Evolutionary conservation across 1,140 invertebrate species (phyloP).

Genomic region (Euglossa dilemma): DNA sequence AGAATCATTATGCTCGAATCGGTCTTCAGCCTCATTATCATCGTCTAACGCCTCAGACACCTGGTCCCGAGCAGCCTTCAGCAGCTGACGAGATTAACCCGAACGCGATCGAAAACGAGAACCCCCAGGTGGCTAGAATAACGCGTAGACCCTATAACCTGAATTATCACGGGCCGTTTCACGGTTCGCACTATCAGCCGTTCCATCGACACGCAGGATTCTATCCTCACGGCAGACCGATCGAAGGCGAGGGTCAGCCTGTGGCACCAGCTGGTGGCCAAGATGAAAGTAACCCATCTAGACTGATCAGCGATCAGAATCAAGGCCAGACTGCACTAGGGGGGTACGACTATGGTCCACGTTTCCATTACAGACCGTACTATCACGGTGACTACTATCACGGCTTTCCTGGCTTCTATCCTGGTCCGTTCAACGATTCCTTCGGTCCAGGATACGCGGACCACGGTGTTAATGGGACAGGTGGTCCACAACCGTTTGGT

Average conservation of each 20-base stretch:
- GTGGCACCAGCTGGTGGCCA: neutral
- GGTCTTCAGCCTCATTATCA: neutral
- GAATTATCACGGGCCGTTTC: neutral
- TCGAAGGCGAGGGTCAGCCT: neutral
- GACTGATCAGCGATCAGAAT: slow-evolving; percentile 17
- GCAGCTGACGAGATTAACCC: neutral
- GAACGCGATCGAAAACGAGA: neutral
- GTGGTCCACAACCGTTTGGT: neutral
- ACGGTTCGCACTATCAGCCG: neutral
- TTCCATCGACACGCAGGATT: neutral
- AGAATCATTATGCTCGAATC: neutral
- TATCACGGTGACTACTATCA: slow-evolving; percentile 52
- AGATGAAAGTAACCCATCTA: neutral
- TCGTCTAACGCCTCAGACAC: neutral
- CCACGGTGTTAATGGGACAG: neutral
- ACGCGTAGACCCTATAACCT: slow-evolving; percentile 2
- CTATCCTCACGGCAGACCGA: neutral
- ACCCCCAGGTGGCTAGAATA: neutral
- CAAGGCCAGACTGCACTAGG: slow-evolving; percentile 3
- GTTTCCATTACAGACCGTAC: neutral
- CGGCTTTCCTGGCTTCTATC: slow-evolving; percentile 26
- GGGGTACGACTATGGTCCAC: slow-evolving; percentile 10
- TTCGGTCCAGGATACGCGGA: neutral
- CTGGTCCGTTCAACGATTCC: neutral
- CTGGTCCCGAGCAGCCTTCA: neutral